Conservation (phyloP, 2,113 vertebrate species). For the Bujurquina vittata region DNA sequence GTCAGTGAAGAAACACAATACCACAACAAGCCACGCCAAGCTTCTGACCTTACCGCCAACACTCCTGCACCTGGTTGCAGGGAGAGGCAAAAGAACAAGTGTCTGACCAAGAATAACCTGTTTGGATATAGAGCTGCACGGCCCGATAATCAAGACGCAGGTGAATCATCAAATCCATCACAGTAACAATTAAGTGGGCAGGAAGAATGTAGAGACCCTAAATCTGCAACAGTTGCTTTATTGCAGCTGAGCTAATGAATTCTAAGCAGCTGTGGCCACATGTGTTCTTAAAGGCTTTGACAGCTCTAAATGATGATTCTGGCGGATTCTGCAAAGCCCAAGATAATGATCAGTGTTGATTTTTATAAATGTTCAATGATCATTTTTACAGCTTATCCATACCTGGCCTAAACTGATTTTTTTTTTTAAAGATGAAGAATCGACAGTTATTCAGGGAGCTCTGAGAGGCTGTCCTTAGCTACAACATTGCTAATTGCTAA, state of each 20-base stretch:
- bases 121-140: not conserved
- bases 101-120: not conserved
- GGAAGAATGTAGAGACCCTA: not conserved
- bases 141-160: not conserved
- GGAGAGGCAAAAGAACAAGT: not conserved
- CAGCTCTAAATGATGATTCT: slow-evolving; percentile 5
- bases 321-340: not conserved
- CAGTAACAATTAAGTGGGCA: slow-evolving; percentile 1
- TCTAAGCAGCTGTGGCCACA: not conserved
- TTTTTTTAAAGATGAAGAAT: not conserved
- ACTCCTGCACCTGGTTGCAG: not conserved
- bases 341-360: not conserved
- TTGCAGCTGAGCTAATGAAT: not conserved
- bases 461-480: not conserved
- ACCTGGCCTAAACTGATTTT: not conserved
- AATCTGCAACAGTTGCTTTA: not conserved
- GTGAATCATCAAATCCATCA: not conserved
- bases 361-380: not conserved
- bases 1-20: not conserved
- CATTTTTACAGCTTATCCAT: not conserved
- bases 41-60: not conserved
- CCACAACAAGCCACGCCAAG: not conserved
- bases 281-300: not conserved
- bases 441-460: not conserved
- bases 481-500: not conserved